A percentile compares a stretch with the other conserved stretches of the same genome.
Evolutionary conservation across 2,888 invertebrate genomes (phyloP).

Genomic region (Luperina testacea): DNA sequence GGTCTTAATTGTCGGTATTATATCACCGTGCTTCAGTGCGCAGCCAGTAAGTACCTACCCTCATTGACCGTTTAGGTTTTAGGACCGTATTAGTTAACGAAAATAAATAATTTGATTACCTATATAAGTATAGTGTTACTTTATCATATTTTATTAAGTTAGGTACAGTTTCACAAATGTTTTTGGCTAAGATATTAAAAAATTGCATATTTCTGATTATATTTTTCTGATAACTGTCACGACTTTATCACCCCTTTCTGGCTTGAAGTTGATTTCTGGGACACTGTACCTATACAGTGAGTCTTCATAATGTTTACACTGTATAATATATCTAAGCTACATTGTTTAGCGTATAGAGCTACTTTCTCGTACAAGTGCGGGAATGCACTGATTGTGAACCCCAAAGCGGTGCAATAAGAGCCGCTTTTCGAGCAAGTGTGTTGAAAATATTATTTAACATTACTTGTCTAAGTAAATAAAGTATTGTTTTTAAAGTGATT

Average conservation of each 20-base stretch:
- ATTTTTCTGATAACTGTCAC: too few species aligned
- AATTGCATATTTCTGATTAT: too few species aligned
- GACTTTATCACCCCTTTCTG: too few species aligned
- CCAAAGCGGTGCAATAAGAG: not conserved
- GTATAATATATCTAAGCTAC: not conserved
- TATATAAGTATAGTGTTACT: not conserved
- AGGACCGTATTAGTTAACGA: not conserved
- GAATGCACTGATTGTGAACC: not conserved
- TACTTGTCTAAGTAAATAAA: not conserved
- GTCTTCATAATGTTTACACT: too few species aligned
- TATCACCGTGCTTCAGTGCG: constrained; percentile 77
- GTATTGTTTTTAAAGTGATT: not conserved
- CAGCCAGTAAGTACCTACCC: constrained; percentile 82
- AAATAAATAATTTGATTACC: not conserved
- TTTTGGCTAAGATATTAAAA: not conserved
- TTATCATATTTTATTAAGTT: too few species aligned
- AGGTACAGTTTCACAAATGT: not conserved
- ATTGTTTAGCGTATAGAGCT: not conserved
- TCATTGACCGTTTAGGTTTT: not conserved
- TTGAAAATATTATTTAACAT: not conserved
- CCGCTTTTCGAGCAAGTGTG: too few species aligned
- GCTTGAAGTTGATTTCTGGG: too few species aligned
- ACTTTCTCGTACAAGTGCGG: not conserved
- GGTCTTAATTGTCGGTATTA: constrained; percentile 73
- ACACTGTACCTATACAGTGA: too few species aligned